Percentiles rank a stretch among this genome's conserved stretches.
These are phyloP conservation scores for Sinhomidia bicolor DNA, from an alignment of 2,888 invertebrate genomes.

Conservation along the genomic window DNA sequence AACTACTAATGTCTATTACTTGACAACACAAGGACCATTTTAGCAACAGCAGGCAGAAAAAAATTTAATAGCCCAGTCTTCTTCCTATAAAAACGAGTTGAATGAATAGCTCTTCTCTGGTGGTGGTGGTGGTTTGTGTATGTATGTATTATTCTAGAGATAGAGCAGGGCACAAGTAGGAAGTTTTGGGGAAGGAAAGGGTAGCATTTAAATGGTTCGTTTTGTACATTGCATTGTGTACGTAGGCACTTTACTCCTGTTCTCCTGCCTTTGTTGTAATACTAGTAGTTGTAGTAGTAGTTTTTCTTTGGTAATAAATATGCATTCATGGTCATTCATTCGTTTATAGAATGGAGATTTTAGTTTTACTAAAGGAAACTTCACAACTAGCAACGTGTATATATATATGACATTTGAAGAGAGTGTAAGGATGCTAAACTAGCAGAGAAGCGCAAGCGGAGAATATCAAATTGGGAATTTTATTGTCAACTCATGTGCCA, in stretches of 20 bases:
- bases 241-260: not conserved
- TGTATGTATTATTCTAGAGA: too few species aligned
- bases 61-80: slow-evolving; percentile 22
- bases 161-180: slow-evolving; percentile 6
- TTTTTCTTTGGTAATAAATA: slow-evolving; percentile 27
- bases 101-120: slow-evolving; percentile 23
- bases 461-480: slow-evolving; percentile 59
- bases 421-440: not conserved
- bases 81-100: slow-evolving; percentile 9
- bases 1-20: not conserved
- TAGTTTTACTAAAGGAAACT: not conserved
- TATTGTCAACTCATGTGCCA: slow-evolving; percentile 51
- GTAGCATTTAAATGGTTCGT: slow-evolving; percentile 24
- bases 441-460: slow-evolving; percentile 10
- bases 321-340: slow-evolving; percentile 39
- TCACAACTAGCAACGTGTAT: not conserved
- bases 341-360: not conserved
- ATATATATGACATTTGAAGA: not conserved
- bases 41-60: slow-evolving; percentile 32
- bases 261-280: not conserved
- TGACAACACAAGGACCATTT: not conserved
- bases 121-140: too few species aligned
- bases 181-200: slow-evolving; percentile 3
- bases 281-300: too few species aligned
- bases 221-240: slow-evolving; percentile 19